Base-by-base conservation (phyloP, 2,888 invertebrate genomes). In the Pollenia labialis region DNA sequence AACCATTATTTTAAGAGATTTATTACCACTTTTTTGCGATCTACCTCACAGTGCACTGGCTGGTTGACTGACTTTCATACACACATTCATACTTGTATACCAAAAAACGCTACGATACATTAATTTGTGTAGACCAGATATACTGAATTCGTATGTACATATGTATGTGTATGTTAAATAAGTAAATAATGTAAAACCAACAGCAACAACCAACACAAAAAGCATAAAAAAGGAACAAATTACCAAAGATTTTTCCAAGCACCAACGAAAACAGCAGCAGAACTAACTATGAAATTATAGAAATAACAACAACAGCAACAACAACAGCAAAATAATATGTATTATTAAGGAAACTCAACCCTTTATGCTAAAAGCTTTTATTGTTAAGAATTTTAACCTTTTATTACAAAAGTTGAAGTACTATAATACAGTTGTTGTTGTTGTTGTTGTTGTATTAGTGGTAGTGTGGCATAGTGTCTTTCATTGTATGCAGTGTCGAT, bases 351-450 rank as follows among this genome's bases (percentile, higher is more conserved):
- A 69, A 69, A 74, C 44, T 54, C 64, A 75, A 86, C 74, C 62
- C 74, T 75, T 77, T 85, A 48, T 42, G 46, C n/a, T 40, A 46
- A 62, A 62, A 40, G 40, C 72, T 64, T 64, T 56, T 56, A 60
- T 80, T 71, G 52, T 56, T 42, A 62, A 62, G 40, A 54, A 52
- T 76, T 75, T 50, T 46, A 42, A 62, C 40, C 82, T 71, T 60
- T 60, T 80, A 23, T 60, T 52, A 42, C 9, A 80, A 50, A 69
- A 54, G 42, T 42, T 32, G 23, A 80, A 62, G 50, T 44, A 60
- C 12, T 23, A 60, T 32, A 6, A 32, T 32, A 32, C 32, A 64
- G 44, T 52, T 52, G 42, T 54, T 14, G 14, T 12, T 48, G 46
- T 44, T 54, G 12, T 40, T 74, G 50, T 52, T 16, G 52, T 18